These are phyloP conservation scores for Seira sanloemensis DNA, from an alignment of 2,888 invertebrate genomes.

Conservation along the genomic window DNA sequence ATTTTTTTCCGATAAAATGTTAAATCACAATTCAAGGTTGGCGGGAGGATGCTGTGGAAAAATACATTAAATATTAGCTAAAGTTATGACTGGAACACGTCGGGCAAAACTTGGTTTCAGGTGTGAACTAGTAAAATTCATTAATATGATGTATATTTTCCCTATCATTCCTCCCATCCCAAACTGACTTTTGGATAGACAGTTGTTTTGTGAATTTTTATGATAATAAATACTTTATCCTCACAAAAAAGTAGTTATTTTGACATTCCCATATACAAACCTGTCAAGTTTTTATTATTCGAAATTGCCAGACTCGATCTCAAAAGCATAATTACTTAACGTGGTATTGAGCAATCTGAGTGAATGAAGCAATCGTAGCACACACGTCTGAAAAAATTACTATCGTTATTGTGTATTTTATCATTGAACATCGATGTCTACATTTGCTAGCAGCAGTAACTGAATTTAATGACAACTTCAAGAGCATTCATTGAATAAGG, in stretches of 20 bases:
- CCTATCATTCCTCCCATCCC: background rate
- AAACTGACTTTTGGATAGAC: no score
- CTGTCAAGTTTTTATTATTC: background rate
- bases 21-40: background rate
- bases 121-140: background rate
- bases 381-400: background rate
- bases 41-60: background rate
- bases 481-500: constrained; percentile 9
- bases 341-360: background rate
- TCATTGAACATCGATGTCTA: background rate
- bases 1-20: background rate
- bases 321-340: constrained; percentile 10
- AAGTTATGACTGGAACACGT: background rate
- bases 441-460: background rate
- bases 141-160: background rate
- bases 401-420: background rate
- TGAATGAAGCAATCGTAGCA: background rate
- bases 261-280: background rate
- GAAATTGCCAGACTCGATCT: background rate
- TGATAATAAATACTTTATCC: background rate
- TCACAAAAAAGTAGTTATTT: background rate
- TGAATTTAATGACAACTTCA: constrained; percentile 13
- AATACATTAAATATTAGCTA: background rate
- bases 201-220: background rate
- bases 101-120: background rate